phyloP scores from a whole-genome alignment of 2,888 invertebrate species.

The Spodoptera littoralis region DNA sequence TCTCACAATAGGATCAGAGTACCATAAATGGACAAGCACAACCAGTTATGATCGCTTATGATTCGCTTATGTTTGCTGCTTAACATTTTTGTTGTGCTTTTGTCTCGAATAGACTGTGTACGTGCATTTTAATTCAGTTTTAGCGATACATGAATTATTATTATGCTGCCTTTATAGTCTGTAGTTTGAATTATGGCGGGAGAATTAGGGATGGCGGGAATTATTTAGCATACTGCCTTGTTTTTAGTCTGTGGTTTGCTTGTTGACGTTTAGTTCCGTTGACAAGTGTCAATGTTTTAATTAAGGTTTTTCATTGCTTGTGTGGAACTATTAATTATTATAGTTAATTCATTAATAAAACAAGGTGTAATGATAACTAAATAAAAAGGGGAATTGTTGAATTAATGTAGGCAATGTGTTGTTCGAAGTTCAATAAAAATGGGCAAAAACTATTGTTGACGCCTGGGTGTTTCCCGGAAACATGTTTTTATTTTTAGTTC shows the following conservation, averaged over 20 bases:
- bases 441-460: too few relatives aligned
- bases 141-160: constrained; percentile 60
- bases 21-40: constrained; percentile 82
- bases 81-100: constrained; percentile 82
- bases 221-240: neutral
- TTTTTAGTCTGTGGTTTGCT: neutral
- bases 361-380: too few relatives aligned
- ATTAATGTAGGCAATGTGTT: too few relatives aligned
- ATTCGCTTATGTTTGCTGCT: constrained; percentile 65
- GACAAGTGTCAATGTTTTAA: too few relatives aligned
- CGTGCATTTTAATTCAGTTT: constrained; percentile 85
- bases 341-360: too few relatives aligned
- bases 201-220: constrained; percentile 1
- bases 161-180: constrained; percentile 22
- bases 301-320: too few relatives aligned
- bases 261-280: too few relatives aligned
- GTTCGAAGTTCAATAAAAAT: too few relatives aligned
- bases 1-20: constrained; percentile 85
- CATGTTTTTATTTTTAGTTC: too few relatives aligned
- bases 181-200: constrained; percentile 17
- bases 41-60: constrained; percentile 85
- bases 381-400: too few relatives aligned
- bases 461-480: too few relatives aligned
- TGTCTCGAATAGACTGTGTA: constrained; percentile 82
- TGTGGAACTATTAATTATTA: too few relatives aligned